phyloP scores from a whole-genome alignment of 2,888 invertebrate genomes.

The Cataglyphis rosenhaueri region DNA sequence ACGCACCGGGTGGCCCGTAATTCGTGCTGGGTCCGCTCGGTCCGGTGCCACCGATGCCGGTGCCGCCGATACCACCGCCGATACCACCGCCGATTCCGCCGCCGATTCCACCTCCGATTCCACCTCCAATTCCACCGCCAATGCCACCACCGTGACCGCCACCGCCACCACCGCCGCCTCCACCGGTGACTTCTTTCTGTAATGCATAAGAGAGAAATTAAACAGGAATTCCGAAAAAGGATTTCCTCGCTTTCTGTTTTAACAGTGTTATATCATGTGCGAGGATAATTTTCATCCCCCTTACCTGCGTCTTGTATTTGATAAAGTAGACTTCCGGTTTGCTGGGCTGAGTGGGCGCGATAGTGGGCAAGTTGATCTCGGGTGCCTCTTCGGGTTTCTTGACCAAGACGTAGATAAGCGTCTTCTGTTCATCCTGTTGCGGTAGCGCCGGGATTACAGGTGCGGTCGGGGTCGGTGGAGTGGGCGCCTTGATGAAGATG shows the following conservation, averaged over 20 bases:
- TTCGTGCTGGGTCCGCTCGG: constrained; percentile 87
- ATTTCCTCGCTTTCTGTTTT: not conserved
- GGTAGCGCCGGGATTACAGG: constrained; percentile 92
- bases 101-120: constrained; percentile 80
- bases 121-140: constrained; percentile 77
- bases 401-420: constrained; percentile 94
- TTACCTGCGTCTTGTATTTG: constrained; percentile 91
- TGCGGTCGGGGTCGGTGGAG: constrained; percentile 92
- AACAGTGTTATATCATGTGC: not conserved
- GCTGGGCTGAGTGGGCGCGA: constrained; percentile 93
- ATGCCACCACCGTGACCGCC: constrained; percentile 76
- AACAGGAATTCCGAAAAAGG: not conserved
- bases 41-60: constrained; percentile 81
- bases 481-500: constrained; percentile 96
- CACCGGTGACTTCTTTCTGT: constrained; percentile 78
- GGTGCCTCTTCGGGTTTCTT: constrained; percentile 95
- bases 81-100: constrained; percentile 74
- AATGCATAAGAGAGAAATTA: constrained; percentile 29
- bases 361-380: constrained; percentile 92
- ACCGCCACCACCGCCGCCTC: constrained; percentile 72
- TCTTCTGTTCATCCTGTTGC: constrained; percentile 95
- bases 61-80: constrained; percentile 75
- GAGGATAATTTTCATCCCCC: not conserved
- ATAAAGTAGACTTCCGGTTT: constrained; percentile 97
- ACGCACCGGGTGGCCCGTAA: constrained; percentile 90